Evolutionary conservation across 2,113 vertebrate genomes (phyloP).

Genomic region (Chaetodon auriga): DNA sequence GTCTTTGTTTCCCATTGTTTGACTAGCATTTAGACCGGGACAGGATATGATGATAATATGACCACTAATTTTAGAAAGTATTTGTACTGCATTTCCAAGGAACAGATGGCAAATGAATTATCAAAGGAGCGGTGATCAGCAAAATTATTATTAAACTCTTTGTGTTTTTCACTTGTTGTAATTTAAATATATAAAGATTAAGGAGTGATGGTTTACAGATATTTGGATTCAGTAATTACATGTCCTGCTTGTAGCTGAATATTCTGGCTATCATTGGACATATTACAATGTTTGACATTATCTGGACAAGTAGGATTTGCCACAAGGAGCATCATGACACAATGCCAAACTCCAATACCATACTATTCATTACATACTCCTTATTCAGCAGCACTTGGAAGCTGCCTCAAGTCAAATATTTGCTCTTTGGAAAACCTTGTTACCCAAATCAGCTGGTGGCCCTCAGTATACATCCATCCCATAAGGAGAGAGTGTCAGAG

Average conservation of each 20-base stretch:
- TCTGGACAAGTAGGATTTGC: constrained; percentile 55
- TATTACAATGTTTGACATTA: constrained; percentile 58
- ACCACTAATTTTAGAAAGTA: constrained; percentile 94
- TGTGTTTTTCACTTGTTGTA: not conserved
- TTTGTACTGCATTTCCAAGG: constrained; percentile 91
- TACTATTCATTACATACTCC: constrained; percentile 43
- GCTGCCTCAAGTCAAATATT: constrained; percentile 77
- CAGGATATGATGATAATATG: constrained; percentile 87
- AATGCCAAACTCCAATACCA: constrained; percentile 56
- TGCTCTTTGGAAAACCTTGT: constrained; percentile 84
- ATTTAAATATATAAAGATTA: not conserved
- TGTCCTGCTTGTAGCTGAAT: constrained; percentile 16
- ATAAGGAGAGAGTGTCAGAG: constrained; percentile 63
- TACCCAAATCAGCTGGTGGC: constrained; percentile 84
- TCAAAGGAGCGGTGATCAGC: constrained; percentile 59
- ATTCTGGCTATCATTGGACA: constrained; percentile 15
- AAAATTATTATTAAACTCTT: constrained; percentile 50
- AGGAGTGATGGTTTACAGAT: constrained; percentile 14
- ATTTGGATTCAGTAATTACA: constrained; percentile 27
- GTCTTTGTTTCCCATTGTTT: constrained; percentile 90
- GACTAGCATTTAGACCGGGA: constrained; percentile 90
- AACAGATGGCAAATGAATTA: constrained; percentile 91
- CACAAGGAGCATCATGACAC: constrained; percentile 37
- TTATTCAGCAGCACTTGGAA: constrained; percentile 63
- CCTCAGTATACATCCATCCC: constrained; percentile 72